Evolutionary conservation across 2,888 invertebrate species (phyloP), one percentile per base, ranked within the genome.

Genomic region (Harmothoe impar): DNA sequence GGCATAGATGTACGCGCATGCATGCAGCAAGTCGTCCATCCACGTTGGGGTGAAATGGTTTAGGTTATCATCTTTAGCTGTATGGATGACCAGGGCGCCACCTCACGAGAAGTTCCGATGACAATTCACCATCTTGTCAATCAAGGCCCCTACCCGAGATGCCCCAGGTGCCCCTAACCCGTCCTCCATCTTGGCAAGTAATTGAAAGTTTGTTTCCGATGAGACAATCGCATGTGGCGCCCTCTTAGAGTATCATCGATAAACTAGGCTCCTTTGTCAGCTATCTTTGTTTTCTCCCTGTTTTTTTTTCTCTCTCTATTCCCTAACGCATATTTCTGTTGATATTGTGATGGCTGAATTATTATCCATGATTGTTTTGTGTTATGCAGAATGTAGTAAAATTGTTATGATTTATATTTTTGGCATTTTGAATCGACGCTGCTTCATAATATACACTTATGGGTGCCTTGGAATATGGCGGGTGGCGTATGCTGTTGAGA

Each of bases 141-240:
- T 62, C 62, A 62, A n/a, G 23, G n/a, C 12, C 62, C 62, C 20
- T 3, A 20, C 3, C 20, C 20, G 23, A 62, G n/a, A 1, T 20
- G 62, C 62, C n/a, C 62, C 62, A 20, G 1, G n/a, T 62, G n/a
- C 62, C n/a, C 62, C 0, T n/a, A n/a, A 15, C 62, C 77, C 77
- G 31, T 77, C 77, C 25, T 77, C 77, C 77, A 77, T 77, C 77
- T 77, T 77, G 77, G 29, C 31, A 20, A 77, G 31, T 77, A 77
- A 77, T 77, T 77, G 77, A 77, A 77, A 77, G 77, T 84, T 84
- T 84, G 43, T 84, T 35, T 29, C 43, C n/a, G 43, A 84, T 84
- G 84, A 84, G 84, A 1, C 43, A 35, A 84, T 84, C 29, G 84
- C 84, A 43, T 84, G 84, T 84, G 52, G 43, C 51, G 84, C 43